Percentiles rank a stretch among this genome's conserved stretches.
These are phyloP conservation scores for Syrmaticus mikado DNA, from an alignment of 2,113 vertebrate genomes.

Conservation along the genomic window DNA sequence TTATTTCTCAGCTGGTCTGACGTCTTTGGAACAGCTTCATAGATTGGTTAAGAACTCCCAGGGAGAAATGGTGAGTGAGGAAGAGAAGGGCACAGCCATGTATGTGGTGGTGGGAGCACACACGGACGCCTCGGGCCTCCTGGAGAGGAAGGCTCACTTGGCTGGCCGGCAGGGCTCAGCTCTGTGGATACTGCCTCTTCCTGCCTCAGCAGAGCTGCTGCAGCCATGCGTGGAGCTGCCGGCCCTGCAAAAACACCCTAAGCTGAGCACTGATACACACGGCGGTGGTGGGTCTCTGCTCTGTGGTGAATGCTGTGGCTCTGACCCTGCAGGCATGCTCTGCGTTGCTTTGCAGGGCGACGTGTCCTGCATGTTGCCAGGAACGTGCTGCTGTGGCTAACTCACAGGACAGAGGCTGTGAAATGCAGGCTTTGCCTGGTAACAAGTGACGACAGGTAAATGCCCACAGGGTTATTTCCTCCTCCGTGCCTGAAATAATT, in stretches of 20 bases:
- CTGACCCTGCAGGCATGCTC: background rate
- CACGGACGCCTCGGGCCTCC: background rate
- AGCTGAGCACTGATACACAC: too few species aligned
- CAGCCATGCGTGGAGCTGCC: fast-evolving
- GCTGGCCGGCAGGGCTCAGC: fast-evolving
- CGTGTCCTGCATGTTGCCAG: background rate
- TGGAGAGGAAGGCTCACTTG: background rate
- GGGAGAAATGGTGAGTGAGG: background rate
- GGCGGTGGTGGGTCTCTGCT: background rate
- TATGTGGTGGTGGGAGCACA: background rate
- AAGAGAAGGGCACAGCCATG: background rate
- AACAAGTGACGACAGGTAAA: background rate
- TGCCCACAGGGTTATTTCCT: background rate
- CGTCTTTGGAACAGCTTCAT: background rate
- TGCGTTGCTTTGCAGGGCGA: too few species aligned
- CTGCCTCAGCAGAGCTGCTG: background rate
- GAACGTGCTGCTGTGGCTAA: too few species aligned
- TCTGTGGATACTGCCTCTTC: background rate
- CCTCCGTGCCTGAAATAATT: background rate
- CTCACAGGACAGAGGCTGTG: fast-evolving
- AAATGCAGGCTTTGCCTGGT: background rate
- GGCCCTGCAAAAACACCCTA: background rate
- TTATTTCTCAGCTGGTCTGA: fast-evolving
- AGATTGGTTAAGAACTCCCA: fast-evolving
- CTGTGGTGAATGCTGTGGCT: background rate